phyloP scores from a whole-genome alignment of 1,140 invertebrate genomes.

The Brachionus rotundiformis region DNA sequence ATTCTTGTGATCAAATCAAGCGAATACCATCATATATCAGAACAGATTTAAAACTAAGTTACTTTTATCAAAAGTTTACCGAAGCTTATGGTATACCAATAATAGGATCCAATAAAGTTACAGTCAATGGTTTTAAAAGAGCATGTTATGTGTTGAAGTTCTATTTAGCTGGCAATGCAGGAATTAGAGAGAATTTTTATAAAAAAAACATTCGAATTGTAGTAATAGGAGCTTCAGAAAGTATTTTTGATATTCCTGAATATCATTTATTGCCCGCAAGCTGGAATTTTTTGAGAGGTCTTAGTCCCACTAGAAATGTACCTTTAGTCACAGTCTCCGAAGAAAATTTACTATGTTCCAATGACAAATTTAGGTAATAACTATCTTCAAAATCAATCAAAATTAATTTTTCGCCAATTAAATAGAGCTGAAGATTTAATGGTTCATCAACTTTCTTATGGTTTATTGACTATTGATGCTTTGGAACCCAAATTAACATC shows the following conservation, averaged over 20 bases:
- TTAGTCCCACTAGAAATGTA: not conserved
- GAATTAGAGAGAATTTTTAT: conserved; percentile 56
- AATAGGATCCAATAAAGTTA: conserved; percentile 54
- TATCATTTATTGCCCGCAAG: not conserved
- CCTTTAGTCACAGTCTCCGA: conserved; percentile 21
- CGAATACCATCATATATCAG: conserved; percentile 29
- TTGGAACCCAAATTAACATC: conserved; percentile 53
- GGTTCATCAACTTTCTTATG: conserved; percentile 49
- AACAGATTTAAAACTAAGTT: conserved; percentile 53
- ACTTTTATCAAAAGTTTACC: conserved; percentile 58
- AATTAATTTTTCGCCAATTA: not conserved
- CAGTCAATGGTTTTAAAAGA: conserved; percentile 53
- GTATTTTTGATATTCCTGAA: conserved; percentile 47
- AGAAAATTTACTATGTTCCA: conserved; percentile 29
- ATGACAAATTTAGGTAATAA: conserved; percentile 18
- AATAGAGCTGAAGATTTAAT: conserved; percentile 5
- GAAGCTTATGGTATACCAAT: conserved; percentile 59
- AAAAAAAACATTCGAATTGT: conserved; percentile 55
- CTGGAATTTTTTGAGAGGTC: conserved; percentile 20
- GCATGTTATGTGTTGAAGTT: conserved; percentile 58
- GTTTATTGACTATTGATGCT: conserved; percentile 22
- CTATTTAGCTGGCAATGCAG: conserved; percentile 55
- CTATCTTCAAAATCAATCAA: conserved; percentile 50
- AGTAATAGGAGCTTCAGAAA: conserved; percentile 55
- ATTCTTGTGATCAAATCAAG: conserved; percentile 17